phyloP scores from a whole-genome alignment of 2,113 vertebrate species.

The Lophotis ruficrista region DNA sequence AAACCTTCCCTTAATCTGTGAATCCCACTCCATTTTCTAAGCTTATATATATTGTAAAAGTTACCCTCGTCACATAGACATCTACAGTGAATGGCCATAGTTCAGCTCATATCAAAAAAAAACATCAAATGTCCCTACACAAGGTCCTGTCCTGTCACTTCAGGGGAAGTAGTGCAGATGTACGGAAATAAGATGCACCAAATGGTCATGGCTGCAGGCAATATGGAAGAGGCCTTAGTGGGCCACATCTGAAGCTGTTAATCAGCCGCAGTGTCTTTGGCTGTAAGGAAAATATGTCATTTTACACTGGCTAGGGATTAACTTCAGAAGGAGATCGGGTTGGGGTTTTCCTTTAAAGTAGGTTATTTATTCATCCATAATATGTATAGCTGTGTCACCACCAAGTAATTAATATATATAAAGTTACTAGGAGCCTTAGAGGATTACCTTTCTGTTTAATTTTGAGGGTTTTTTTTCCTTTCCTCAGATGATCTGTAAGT shows the following conservation, averaged over 20 bases:
- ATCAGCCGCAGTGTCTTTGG: background rate
- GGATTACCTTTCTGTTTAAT: background rate
- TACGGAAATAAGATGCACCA: background rate
- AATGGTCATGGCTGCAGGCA: background rate
- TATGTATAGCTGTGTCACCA: background rate
- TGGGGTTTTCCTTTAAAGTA: background rate
- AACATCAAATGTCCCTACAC: background rate
- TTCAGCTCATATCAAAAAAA: background rate
- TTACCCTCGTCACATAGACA: background rate
- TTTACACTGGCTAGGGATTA: background rate
- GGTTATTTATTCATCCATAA: background rate
- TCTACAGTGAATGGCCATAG: background rate
- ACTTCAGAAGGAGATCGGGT: background rate
- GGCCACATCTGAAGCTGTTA: background rate
- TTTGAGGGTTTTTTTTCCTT: rapidly evolving
- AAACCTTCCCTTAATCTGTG: background rate
- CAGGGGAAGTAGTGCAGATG: background rate
- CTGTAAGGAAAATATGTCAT: background rate
- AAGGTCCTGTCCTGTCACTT: background rate
- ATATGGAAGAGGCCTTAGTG: background rate
- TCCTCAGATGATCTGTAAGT: background rate
- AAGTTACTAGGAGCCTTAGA: background rate
- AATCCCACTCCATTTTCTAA: background rate
- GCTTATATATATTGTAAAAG: background rate
- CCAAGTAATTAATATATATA: background rate